These are phyloP conservation scores for Cyprinella venusta DNA, from an alignment of 2,797 vertebrate genomes.

Conservation along the genomic window DNA sequence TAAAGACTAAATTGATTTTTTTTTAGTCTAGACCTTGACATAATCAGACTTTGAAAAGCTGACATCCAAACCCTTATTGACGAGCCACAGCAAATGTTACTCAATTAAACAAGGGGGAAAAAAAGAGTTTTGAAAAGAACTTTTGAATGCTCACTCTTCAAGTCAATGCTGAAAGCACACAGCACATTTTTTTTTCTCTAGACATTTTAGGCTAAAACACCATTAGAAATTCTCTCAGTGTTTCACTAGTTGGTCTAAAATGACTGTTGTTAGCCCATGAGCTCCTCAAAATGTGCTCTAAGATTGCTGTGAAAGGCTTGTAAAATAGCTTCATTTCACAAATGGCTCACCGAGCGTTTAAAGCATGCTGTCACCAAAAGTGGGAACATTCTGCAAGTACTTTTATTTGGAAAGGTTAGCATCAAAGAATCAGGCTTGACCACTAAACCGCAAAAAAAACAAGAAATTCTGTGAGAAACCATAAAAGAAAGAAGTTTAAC, in stretches of 20 bases:
- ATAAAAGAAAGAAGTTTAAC: neutral
- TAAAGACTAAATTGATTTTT: neutral
- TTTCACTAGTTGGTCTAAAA: conserved; percentile 40
- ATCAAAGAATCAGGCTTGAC: conserved; percentile 40
- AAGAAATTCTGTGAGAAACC: neutral
- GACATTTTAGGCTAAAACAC: neutral
- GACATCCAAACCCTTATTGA: neutral
- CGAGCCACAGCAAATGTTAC: neutral
- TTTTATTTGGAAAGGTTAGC: conserved; percentile 36
- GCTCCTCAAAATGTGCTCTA: conserved; percentile 48
- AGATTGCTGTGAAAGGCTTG: conserved; percentile 39
- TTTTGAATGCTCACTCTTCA: neutral
- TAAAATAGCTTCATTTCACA: conserved; percentile 53
- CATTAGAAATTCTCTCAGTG: conserved; percentile 21
- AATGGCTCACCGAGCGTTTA: conserved; percentile 36
- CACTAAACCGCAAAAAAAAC: conserved; percentile 5
- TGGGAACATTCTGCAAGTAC: conserved; percentile 12
- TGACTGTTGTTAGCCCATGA: conserved; percentile 44
- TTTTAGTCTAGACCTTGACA: neutral
- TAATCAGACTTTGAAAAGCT: neutral
- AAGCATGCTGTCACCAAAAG: conserved; percentile 46
- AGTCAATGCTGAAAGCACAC: neutral
- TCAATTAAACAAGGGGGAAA: too few species aligned
- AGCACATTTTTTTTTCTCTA: neutral
- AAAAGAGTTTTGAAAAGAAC: neutral